Evolutionary conservation across 2,888 invertebrate species (phyloP), one percentile per base, ranked within the genome.

Genomic region (Ormyrus nitidulus): DNA sequence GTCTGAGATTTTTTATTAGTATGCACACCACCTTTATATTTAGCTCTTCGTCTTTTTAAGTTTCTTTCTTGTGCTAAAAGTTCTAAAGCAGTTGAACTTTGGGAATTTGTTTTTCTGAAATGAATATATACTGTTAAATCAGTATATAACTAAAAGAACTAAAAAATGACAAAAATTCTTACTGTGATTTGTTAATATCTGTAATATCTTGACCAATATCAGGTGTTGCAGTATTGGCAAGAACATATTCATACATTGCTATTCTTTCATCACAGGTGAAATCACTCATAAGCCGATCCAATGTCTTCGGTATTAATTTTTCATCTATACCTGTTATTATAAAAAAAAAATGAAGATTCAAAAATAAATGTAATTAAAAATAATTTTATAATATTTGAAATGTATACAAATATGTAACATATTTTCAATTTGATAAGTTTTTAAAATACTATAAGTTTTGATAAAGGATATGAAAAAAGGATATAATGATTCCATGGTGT

Each of bases 241-340:
- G 83, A 8, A 86, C 88, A 82, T 89, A 89, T 19, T 91, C 89
- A 81, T 91, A 91, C 54, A 91, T 80, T 54, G 84, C 85, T 82
- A 83, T 87, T 62, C 89, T 88, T 80, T 91, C 91, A 56, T 91
- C 90, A 8, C 83, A 80, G 19, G 91, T 91, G 75, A 91, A 91
- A 83, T 91, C 90, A 82, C 88, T 85, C 66, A 87, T 82, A 79
- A 90, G 86, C 80, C 91, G 90, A 83, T 91, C 86, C 54, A 90
- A 90, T 69, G 91, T 91, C 83, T 88, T 87, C 77, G 91, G 90
- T 84, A 90, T 86, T 84, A 90, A 87, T 83, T 87, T 87, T 81
- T 88, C 86, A 79, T 83, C 85, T 80, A 78, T 81, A 85, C 90
- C 90, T 90, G 86, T 86, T 82, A 84, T 84, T 85, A 85, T 80